These are phyloP conservation scores for Anthrax anthrax DNA, from an alignment of 2,888 invertebrate species.

Conservation along the genomic window DNA sequence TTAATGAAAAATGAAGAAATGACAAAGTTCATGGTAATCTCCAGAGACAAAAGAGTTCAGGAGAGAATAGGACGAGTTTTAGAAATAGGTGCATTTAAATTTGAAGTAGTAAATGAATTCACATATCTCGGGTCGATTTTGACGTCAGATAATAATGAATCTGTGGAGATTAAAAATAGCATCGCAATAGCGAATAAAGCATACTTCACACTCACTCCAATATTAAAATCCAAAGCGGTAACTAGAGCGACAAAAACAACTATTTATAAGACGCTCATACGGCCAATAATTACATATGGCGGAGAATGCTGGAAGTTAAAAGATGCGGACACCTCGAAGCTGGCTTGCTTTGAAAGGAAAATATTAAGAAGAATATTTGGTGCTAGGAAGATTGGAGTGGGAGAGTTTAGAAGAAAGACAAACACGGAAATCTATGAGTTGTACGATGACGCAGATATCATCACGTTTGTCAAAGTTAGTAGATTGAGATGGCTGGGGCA, in stretches of 20 bases:
- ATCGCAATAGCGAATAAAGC: no score
- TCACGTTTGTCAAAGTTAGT: no score
- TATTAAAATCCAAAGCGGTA: background rate
- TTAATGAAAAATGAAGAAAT: background rate
- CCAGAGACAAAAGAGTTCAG: background rate
- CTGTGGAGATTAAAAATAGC: background rate
- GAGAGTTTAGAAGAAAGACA: background rate
- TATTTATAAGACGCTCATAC: background rate
- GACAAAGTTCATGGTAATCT: background rate
- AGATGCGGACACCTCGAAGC: no score
- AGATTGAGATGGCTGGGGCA: no score
- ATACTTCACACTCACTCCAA: background rate
- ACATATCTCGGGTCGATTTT: background rate
- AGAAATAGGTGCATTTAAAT: background rate
- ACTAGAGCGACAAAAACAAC: background rate
- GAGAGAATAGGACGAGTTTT: background rate
- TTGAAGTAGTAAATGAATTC: background rate
- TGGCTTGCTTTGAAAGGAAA: slow-evolving; percentile 36
- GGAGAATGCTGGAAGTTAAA: background rate
- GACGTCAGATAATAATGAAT: background rate
- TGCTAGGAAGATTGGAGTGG: background rate
- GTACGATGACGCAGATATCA: no score
- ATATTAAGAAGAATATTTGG: background rate
- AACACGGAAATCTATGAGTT: background rate
- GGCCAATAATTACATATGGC: background rate